phyloP scores from a whole-genome alignment of 2,888 invertebrate genomes.

The Formica aserva region DNA sequence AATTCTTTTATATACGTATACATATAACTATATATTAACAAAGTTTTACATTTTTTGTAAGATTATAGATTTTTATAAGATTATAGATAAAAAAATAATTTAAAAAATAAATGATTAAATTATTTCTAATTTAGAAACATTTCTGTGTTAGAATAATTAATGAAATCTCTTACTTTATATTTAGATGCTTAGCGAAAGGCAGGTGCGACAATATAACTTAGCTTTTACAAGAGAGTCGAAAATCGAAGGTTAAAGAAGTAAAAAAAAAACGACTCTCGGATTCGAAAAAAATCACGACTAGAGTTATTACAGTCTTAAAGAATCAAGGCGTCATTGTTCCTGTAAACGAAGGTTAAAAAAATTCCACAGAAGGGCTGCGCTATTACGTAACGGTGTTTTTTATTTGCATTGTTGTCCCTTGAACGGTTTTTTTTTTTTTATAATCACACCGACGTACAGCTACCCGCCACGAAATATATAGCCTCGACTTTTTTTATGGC shows the following conservation, averaged over 20 bases:
- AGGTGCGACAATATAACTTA: slow-evolving; percentile 6
- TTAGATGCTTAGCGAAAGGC: neutral
- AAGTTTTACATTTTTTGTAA: neutral
- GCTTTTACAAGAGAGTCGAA: slow-evolving; percentile 18
- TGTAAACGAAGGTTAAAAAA: slow-evolving; percentile 67
- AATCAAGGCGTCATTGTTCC: slow-evolving; percentile 70
- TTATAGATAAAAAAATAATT: neutral
- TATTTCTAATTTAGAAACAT: neutral
- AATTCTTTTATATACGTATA: neutral
- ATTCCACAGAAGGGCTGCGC: slow-evolving; percentile 73
- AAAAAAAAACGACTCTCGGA: slow-evolving; percentile 7
- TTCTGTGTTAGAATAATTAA: neutral
- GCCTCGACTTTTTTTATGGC: slow-evolving; percentile 78
- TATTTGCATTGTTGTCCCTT: slow-evolving; percentile 73
- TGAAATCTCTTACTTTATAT: neutral
- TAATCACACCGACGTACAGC: slow-evolving; percentile 61
- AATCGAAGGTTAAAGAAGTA: slow-evolving; percentile 16
- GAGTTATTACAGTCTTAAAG: slow-evolving; percentile 64
- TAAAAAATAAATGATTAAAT: neutral
- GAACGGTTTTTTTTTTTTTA: slow-evolving; percentile 61
- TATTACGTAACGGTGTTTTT: slow-evolving; percentile 76
- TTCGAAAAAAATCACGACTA: slow-evolving; percentile 29
- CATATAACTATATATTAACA: neutral
- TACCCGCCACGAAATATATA: slow-evolving; percentile 32
- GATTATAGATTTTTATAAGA: neutral